A percentile compares a stretch with the other conserved stretches of the same genome.
Evolutionary conservation across 2,888 invertebrate species (phyloP).

Genomic region (Molanna angustata): DNA sequence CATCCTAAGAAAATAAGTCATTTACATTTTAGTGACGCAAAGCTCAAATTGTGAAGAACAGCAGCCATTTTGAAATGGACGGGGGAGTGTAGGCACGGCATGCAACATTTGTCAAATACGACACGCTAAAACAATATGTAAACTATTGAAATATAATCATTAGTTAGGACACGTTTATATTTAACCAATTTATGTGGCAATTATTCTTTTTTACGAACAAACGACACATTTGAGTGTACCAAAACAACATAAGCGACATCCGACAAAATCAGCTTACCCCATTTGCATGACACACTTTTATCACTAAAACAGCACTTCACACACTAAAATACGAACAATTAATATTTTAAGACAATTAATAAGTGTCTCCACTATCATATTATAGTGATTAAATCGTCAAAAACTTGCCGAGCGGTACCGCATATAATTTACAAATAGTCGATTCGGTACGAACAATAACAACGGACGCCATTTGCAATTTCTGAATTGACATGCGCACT

Average conservation of each 20-base stretch:
- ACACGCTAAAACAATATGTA: constrained; percentile 11
- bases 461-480: constrained; percentile 99
- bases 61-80: constrained; percentile 62
- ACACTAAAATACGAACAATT: constrained; percentile 56
- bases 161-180: constrained; percentile 14
- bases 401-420: constrained; percentile 63
- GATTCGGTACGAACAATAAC: constrained; percentile 96
- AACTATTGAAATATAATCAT: constrained; percentile 5
- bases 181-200: background rate
- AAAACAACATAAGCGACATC: constrained; percentile 59
- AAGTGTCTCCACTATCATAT: constrained; percentile 53
- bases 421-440: constrained; percentile 68
- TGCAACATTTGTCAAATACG: constrained; percentile 54
- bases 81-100: constrained; percentile 57
- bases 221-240: constrained; percentile 40
- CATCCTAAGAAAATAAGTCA: constrained; percentile 22
- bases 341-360: constrained; percentile 51
- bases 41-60: constrained; percentile 59
- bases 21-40: constrained; percentile 51
- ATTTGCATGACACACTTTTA: constrained; percentile 73
- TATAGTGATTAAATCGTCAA: constrained; percentile 55
- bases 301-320: constrained; percentile 48
- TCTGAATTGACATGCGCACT: constrained; percentile 75
- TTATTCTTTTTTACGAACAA: constrained; percentile 10
- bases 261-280: constrained; percentile 65